Conservation (phyloP, 2,888 invertebrate species). For the Plebejus melissa region DNA sequence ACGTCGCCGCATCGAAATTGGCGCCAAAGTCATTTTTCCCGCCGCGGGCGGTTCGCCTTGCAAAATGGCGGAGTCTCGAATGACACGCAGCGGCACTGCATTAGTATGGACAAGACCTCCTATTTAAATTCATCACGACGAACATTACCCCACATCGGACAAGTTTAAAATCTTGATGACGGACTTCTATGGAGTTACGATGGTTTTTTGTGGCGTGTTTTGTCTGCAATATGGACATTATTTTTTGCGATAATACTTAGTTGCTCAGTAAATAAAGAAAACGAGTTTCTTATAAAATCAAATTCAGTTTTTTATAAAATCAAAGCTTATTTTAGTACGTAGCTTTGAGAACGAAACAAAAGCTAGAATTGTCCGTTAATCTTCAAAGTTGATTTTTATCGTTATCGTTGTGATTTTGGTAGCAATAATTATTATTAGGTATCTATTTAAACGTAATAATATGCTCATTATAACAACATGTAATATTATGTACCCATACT, state of each 20-base stretch:
- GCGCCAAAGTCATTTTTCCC: slow-evolving; percentile 77
- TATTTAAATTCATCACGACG: slow-evolving; percentile 33
- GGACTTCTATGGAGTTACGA: slow-evolving; percentile 17
- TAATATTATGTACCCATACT: not conserved
- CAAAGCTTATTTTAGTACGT: not conserved
- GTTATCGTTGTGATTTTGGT: not conserved
- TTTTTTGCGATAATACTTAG: not conserved
- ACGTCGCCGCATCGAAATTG: slow-evolving; percentile 64
- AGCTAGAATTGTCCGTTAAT: too few species aligned
- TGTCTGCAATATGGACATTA: not conserved
- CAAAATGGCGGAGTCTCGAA: slow-evolving; percentile 73
- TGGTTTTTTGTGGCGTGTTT: slow-evolving; percentile 22
- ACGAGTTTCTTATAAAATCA: not conserved
- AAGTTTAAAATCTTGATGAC: slow-evolving; percentile 30
- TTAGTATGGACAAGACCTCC: slow-evolving; percentile 54
- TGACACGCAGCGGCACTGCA: slow-evolving; percentile 60
- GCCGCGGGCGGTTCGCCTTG: slow-evolving; percentile 74
- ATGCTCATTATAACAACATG: too few species aligned
- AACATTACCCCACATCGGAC: slow-evolving; percentile 28
- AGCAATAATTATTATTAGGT: not conserved
- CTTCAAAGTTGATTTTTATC: not conserved
- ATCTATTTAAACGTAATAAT: not conserved
- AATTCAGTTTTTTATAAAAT: not conserved
- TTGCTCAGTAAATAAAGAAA: not conserved
- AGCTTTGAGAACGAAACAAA: too few species aligned